Base-by-base conservation (phyloP, 2,113 vertebrate species). In the Ictidomys tridecemlineatus region DNA sequence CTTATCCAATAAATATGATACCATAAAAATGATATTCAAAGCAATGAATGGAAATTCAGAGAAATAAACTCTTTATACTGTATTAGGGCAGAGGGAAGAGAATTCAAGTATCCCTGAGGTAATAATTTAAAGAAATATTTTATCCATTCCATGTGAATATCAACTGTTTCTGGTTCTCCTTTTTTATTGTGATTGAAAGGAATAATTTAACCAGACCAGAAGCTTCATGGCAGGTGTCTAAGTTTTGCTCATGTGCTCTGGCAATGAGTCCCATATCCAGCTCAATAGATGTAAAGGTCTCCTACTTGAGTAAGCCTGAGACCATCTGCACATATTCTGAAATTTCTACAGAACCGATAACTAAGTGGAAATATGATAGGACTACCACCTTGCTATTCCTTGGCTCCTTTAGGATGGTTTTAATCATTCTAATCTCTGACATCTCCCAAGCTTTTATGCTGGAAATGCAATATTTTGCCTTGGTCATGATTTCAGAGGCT, bases 111-210 rank as follows among this genome's bases (percentile, higher is more conserved):
- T 39, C 34, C 30, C 26, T 61, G 39, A 72, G 14, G 4, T 82
- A 87, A 86, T 96, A 79, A 4, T 80, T 10, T 63, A 84, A 88
- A 51, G 70, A 42, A 82, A 12, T 37, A 73, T 72, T 89, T 93
- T 85, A n/a, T 74, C 4, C 10, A 48, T 32, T 22, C 24, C 45
- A 34, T 73, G 39, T 80, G 20, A 84, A 86, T 90, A 7, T 56
- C 37, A 85, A 16, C 26, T 87, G 42, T 93, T 78, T 96, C 63
- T 77, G 42, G 72, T 85, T 3, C 2, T 80, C 13, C 4, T 26
- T 91, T 84, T 69, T 72, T 5, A 76, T 32, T 65, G 28, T 0
- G 4, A 56, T 92, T 51, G 39, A 63, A 89, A 92, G 90, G 26
- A 92, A 77, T 67, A 37, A 0, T 30, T 61, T 72, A 83, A 67